Conservation (phyloP, 2,113 vertebrate genomes). For the Pomatostomus ruficeps region DNA sequence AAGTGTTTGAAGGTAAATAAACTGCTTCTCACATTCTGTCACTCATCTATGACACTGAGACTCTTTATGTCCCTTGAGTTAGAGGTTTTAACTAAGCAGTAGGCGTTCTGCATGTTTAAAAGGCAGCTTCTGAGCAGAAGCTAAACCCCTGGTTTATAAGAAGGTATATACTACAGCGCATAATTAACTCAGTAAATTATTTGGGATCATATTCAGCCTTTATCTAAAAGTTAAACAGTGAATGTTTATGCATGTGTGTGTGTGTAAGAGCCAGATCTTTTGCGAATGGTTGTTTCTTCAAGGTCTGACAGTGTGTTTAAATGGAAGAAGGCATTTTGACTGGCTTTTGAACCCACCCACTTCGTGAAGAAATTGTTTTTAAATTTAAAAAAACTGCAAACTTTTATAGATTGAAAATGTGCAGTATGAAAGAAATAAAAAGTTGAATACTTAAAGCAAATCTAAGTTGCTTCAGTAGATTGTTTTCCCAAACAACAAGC, state of each 20-base stretch:
- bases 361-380: neutral
- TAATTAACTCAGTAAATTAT: neutral
- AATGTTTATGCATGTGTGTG: accelerated
- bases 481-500: neutral
- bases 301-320: neutral
- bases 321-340: neutral
- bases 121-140: neutral
- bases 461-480: neutral
- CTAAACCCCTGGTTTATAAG: neutral
- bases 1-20: neutral
- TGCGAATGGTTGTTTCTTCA: neutral
- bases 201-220: neutral
- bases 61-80: neutral
- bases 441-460: neutral
- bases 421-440: neutral
- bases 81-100: neutral
- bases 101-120: neutral
- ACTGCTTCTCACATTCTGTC: neutral
- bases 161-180: neutral
- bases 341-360: neutral
- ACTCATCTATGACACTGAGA: neutral
- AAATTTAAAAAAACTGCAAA: neutral
- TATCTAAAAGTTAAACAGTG: neutral
- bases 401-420: neutral
- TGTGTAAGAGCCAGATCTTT: neutral